Conservation (phyloP, 2,888 invertebrate genomes). For the Lasiommata megera region DNA sequence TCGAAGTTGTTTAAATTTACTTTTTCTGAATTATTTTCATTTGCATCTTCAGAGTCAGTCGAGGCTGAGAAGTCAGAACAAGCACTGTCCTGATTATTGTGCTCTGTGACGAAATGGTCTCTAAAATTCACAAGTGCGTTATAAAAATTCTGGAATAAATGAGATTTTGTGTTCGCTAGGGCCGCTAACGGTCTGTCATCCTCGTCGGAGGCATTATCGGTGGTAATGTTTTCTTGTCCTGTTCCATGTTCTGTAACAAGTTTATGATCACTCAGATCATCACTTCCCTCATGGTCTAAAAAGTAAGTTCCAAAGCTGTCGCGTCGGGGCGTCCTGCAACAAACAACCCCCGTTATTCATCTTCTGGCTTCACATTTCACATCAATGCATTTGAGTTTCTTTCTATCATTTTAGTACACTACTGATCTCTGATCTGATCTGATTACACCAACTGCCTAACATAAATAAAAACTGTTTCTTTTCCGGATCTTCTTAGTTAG, state of each 20-base stretch:
- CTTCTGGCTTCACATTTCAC: conserved; percentile 17
- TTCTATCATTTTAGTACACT: background rate
- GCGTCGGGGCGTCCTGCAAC: conserved; percentile 55
- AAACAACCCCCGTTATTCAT: conserved; percentile 54
- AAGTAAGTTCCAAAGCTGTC: conserved; percentile 14
- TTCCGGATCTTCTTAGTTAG: too few species aligned
- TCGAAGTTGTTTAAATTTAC: conserved; percentile 48
- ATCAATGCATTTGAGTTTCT: background rate
- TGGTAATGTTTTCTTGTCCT: background rate
- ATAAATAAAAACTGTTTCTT: too few species aligned
- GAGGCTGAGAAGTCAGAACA: conserved; percentile 49
- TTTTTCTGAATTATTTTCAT: conserved; percentile 12
- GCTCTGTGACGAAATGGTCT: conserved; percentile 51
- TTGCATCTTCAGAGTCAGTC: conserved; percentile 40
- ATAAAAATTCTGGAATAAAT: conserved; percentile 51
- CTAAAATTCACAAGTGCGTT: conserved; percentile 56
- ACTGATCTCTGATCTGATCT: too few species aligned
- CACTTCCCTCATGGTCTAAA: conserved; percentile 17
- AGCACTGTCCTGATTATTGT: conserved; percentile 31
- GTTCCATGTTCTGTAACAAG: background rate
- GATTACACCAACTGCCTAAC: too few species aligned
- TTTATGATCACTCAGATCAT: conserved; percentile 3
- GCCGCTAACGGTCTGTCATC: conserved; percentile 55
- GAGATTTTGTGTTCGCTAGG: conserved; percentile 38
- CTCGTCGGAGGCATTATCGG: conserved; percentile 29